Conservation (phyloP, 2,888 invertebrate genomes). For the Selenia dentaria region DNA sequence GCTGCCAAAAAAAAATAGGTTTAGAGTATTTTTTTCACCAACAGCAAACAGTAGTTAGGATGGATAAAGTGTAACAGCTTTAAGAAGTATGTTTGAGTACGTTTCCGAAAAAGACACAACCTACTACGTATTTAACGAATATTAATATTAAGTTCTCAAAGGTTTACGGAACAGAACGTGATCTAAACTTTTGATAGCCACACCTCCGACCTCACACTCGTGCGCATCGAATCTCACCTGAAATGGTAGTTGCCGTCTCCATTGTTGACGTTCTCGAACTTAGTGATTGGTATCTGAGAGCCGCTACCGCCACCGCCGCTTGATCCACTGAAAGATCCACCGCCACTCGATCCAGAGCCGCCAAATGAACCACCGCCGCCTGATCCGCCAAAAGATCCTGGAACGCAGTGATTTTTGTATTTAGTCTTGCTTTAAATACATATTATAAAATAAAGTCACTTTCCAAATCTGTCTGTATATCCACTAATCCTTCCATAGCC, state of each 20-base stretch:
- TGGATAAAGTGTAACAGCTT: too few species aligned
- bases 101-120: too few species aligned
- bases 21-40: too few species aligned
- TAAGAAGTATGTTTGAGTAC: too few species aligned
- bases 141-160: too few species aligned
- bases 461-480: too few species aligned
- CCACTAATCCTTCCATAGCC: too few species aligned
- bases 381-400: slow-evolving; percentile 32
- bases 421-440: too few species aligned
- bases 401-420: neutral
- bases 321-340: slow-evolving; percentile 33
- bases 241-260: slow-evolving; percentile 87
- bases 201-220: slow-evolving; percentile 1
- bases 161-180: neutral
- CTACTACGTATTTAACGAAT: too few species aligned
- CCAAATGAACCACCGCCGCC: slow-evolving; percentile 53
- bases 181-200: slow-evolving; percentile 2
- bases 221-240: slow-evolving; percentile 65
- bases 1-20: too few species aligned
- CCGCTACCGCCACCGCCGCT: slow-evolving; percentile 62
- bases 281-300: slow-evolving; percentile 82
- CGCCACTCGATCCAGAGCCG: slow-evolving; percentile 46
- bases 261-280: slow-evolving; percentile 86
- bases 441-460: too few species aligned
- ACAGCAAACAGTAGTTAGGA: too few species aligned